phyloP scores from a whole-genome alignment of 2,888 invertebrate species.

The Drosophila koepferae region DNA sequence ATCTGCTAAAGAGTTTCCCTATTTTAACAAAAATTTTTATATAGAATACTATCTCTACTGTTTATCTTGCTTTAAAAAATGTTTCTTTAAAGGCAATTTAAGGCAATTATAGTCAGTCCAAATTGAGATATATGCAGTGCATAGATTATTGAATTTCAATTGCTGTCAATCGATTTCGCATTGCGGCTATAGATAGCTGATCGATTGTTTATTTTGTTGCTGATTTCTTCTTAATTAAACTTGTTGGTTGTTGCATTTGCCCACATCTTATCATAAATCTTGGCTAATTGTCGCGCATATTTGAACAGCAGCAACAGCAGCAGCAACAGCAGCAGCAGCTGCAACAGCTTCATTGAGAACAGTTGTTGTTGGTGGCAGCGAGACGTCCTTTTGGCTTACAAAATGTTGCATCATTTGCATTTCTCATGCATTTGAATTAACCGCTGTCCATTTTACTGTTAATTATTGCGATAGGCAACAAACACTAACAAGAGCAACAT shows the following conservation, averaged over 20 bases:
- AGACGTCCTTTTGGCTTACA: constrained; percentile 60
- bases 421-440: constrained; percentile 80
- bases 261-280: constrained; percentile 46
- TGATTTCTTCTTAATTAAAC: constrained; percentile 4
- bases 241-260: neutral
- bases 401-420: constrained; percentile 75
- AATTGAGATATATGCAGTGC: too few relatives aligned
- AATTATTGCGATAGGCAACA: constrained; percentile 76
- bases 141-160: neutral
- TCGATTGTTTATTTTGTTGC: neutral
- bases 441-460: constrained; percentile 77
- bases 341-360: constrained; percentile 66
- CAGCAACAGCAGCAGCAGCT: neutral
- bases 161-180: neutral
- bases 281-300: constrained; percentile 51
- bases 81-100: too few relatives aligned
- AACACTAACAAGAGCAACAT: constrained; percentile 49
- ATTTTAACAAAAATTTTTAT: too few relatives aligned
- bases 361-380: constrained; percentile 42
- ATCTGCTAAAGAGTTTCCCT: too few relatives aligned
- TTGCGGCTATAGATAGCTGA: neutral
- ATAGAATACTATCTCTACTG: too few relatives aligned
- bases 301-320: constrained; percentile 6
- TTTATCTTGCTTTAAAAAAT: too few relatives aligned
- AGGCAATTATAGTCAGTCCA: too few relatives aligned